Percentiles rank a stretch among this genome's conserved stretches.
These are phyloP conservation scores for Dermatemys mawii DNA, from an alignment of 2,113 vertebrate species.

Conservation along the genomic window DNA sequence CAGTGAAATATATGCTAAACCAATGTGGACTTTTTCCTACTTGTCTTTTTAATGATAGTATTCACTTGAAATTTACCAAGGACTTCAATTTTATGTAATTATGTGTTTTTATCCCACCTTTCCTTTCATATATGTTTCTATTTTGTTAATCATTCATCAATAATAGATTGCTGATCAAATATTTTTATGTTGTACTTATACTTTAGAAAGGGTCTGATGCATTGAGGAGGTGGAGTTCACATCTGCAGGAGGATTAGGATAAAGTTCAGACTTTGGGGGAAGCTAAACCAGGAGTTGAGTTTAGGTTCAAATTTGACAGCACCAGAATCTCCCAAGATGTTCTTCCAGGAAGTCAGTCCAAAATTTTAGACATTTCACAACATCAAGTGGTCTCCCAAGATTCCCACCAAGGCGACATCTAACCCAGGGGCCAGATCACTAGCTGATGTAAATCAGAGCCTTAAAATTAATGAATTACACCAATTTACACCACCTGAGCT, in stretches of 20 bases:
- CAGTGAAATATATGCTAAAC: not conserved
- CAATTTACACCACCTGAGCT: not conserved
- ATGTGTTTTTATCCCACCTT: not conserved
- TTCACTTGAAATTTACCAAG: not conserved
- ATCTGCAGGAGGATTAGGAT: not conserved
- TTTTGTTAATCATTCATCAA: not conserved
- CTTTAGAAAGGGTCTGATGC: not conserved
- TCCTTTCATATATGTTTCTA: not conserved
- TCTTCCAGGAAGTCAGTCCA: not conserved
- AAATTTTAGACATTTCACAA: not conserved
- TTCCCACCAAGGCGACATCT: not conserved
- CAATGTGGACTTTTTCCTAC: not conserved
- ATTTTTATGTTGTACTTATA: not conserved
- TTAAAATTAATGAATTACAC: not conserved
- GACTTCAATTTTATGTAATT: not conserved
- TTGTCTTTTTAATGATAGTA: not conserved
- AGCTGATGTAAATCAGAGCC: not conserved
- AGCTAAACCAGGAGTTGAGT: not conserved
- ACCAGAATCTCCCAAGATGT: not conserved
- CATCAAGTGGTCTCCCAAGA: not conserved
- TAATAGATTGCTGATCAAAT: not conserved
- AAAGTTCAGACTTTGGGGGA: not conserved
- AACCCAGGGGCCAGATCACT: not conserved
- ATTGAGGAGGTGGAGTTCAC: not conserved
- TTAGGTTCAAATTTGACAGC: not conserved